These are phyloP conservation scores for Solenopsis invicta DNA, from an alignment of 1,140 invertebrate genomes.

Conservation along the genomic window DNA sequence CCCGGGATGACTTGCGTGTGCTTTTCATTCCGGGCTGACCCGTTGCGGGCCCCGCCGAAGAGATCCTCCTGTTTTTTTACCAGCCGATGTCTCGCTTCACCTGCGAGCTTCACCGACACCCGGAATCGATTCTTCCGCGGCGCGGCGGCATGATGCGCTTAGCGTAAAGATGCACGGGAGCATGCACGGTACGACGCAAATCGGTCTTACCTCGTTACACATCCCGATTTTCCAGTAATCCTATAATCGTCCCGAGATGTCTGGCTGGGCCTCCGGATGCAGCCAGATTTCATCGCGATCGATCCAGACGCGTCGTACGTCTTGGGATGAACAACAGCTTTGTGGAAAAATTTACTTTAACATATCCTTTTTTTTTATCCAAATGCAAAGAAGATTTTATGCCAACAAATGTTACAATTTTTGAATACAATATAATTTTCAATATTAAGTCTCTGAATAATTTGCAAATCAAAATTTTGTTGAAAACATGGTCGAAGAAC, in stretches of 20 bases:
- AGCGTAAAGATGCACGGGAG: background rate
- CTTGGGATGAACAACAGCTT: background rate
- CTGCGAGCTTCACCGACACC: slow-evolving; percentile 30
- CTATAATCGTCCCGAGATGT: slow-evolving; percentile 38
- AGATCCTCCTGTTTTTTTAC: slow-evolving; percentile 18
- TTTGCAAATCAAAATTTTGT: background rate
- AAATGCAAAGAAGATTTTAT: background rate
- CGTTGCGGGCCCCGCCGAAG: slow-evolving; percentile 15
- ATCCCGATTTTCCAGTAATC: slow-evolving; percentile 39
- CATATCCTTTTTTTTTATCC: background rate
- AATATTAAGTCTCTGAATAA: background rate
- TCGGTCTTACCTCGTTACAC: slow-evolving; percentile 42
- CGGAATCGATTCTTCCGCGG: slow-evolving; percentile 42
- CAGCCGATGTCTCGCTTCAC: slow-evolving; percentile 46
- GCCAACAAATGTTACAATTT: background rate
- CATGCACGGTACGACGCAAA: background rate
- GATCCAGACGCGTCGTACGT: background rate
- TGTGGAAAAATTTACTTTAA: background rate
- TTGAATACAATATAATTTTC: background rate
- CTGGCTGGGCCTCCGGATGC: background rate
- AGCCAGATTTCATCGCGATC: slow-evolving; percentile 6
- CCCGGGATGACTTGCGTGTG: slow-evolving; percentile 55
- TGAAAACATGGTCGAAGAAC: background rate
- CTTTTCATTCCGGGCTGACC: slow-evolving; percentile 32
- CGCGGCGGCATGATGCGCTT: slow-evolving; percentile 32